Percentiles rank a stretch among this genome's conserved stretches.
These are phyloP conservation scores for Drosophila paracracens DNA, from an alignment of 2,888 invertebrate genomes.

Conservation along the genomic window DNA sequence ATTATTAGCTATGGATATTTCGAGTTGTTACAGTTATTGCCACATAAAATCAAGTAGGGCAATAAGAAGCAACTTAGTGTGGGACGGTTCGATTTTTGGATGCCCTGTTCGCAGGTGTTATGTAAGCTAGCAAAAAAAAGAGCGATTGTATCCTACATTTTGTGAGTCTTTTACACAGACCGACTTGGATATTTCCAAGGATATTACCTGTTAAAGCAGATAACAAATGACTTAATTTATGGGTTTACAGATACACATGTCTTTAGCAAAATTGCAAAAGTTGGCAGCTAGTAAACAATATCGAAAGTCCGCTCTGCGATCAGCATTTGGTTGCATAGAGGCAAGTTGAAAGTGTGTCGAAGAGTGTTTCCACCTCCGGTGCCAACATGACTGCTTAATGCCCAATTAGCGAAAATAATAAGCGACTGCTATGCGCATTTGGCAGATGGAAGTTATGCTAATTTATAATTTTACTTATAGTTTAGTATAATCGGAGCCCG, in stretches of 20 bases:
- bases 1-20: conserved; percentile 22
- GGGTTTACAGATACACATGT: not conserved
- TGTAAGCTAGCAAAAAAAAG: not conserved
- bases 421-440: conserved; percentile 48
- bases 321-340: conserved; percentile 1
- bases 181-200: not conserved
- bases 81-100: not conserved
- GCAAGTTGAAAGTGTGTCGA: not conserved
- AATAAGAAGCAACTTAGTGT: conserved; percentile 13
- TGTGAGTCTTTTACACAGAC: not conserved
- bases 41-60: conserved; percentile 36
- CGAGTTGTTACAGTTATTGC: conserved; percentile 17
- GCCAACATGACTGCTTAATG: conserved; percentile 32
- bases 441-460: conserved; percentile 75
- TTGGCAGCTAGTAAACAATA: conserved; percentile 45
- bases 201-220: not conserved
- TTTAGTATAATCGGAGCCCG: conserved; percentile 30
- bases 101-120: conserved; percentile 6
- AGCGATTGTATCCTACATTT: not conserved
- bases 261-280: conserved; percentile 7
- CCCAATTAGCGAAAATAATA: conserved; percentile 69
- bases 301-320: conserved; percentile 45
- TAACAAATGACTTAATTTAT: not conserved
- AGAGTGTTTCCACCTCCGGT: conserved; percentile 25
- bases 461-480: conserved; percentile 59